phyloP scores from a whole-genome alignment of 2,113 vertebrate genomes.

The Lethenteron camtschaticum region DNA sequence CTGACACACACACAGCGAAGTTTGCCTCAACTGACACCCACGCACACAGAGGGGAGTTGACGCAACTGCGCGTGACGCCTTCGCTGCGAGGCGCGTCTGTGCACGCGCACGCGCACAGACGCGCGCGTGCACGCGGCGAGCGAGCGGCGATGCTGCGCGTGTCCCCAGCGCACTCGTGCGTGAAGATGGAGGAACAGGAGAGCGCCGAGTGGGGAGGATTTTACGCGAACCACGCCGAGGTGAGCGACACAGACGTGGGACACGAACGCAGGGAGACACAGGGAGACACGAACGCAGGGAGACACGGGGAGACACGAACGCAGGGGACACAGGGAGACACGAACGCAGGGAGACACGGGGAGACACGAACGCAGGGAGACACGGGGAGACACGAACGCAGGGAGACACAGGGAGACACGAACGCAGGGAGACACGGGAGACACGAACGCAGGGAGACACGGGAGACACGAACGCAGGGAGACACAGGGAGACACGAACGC shows the following conservation, averaged over 20 bases:
- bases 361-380: background rate
- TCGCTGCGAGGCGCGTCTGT: too few species aligned
- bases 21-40: too few species aligned
- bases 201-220: constrained; percentile 1
- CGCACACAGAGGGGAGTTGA: too few species aligned
- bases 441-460: background rate
- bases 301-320: background rate
- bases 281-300: background rate
- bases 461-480: background rate
- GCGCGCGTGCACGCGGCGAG: too few species aligned
- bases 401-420: background rate
- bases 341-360: too few species aligned
- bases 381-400: background rate
- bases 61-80: too few species aligned
- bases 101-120: too few species aligned
- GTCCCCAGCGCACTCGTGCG: background rate
- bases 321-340: background rate
- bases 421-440: background rate
- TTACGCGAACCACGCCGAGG: constrained; percentile 2
- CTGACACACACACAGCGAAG: too few species aligned
- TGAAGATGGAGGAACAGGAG: constrained; percentile 1
- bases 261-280: background rate
- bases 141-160: too few species aligned
- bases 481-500: background rate
- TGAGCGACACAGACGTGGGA: background rate